Base-by-base conservation (phyloP, 2,888 invertebrate species). In the Apoderus coryli region DNA sequence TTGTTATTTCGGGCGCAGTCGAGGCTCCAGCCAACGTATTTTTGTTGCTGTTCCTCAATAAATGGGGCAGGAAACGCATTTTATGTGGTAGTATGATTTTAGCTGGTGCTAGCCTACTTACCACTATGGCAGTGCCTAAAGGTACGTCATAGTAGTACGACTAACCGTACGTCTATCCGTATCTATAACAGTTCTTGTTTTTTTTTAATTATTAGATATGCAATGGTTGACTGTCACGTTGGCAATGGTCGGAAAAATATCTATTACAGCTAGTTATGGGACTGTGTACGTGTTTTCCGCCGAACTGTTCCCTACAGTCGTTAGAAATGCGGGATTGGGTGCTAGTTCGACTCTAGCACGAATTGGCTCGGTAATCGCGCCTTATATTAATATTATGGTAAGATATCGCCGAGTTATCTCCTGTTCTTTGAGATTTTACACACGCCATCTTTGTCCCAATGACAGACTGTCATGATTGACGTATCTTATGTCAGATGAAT, bases 271-370 rank as follows among this genome's bases (percentile, higher is more conserved):
- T 2, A 74, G 76, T 13, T 79, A 78, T 44, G 78, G 76, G 23
- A 72, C 76, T 1, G 65, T 78, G 24, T 78, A 78, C 44, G 68
- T 78, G 27, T 75, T 76, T 48, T 72, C 77, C 1, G 73, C 76
- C 2, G 78, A 79, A 54, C 76, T 76, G 49, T 79, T 76, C 45
- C 78, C 78, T 10, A 78, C 78, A 4, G 75, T 76, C 10, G 72
- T 79, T 23, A 55, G 73, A 39, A 73, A 72, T 44, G 69, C 69
- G 22, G 72, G 69, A 14, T 54, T 73, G 23, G 74, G 74, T 6
- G 68, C 71, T 5, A 65, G 69, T 28, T 73, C 72, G 3, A 71
- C 69, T 34, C 67, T 65, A 40, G 72, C 72, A 5, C 55, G 72
- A 36, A 53, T 72, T 25, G 73, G 73, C 9, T 71, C 72, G 19